phyloP scores from a whole-genome alignment of 2,113 vertebrate species.

The Prochilodus magdalenae region DNA sequence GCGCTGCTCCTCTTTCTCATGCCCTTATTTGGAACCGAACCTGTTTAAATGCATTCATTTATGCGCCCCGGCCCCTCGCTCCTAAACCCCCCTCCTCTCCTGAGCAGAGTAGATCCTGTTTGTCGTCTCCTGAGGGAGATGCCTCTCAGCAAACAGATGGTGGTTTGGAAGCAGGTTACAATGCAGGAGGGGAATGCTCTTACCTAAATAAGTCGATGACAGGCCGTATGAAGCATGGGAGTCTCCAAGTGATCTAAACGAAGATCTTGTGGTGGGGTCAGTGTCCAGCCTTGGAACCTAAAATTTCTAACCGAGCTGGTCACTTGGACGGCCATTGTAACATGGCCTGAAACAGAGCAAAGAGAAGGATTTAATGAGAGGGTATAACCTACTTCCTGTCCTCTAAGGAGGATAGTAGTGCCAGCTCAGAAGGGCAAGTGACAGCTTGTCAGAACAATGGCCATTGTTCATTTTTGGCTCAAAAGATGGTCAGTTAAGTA shows the following conservation, averaged over 20 bases:
- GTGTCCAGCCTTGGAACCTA: not conserved
- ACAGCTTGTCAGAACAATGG: slow-evolving; percentile 7
- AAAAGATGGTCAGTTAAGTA: slow-evolving; percentile 30
- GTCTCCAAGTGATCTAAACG: slow-evolving; percentile 31
- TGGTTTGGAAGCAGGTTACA: slow-evolving; percentile 72
- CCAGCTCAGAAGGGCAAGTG: too few species aligned
- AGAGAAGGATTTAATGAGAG: slow-evolving; percentile 20
- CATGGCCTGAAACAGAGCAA: slow-evolving; percentile 34
- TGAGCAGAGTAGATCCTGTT: slow-evolving; percentile 76
- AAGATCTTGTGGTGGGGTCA: slow-evolving; percentile 28
- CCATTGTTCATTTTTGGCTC: slow-evolving; percentile 20
- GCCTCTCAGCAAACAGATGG: slow-evolving; percentile 77
- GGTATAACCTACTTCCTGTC: slow-evolving; percentile 38
- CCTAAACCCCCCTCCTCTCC: slow-evolving; percentile 57
- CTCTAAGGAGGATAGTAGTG: slow-evolving; percentile 21
- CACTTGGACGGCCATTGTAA: not conserved
- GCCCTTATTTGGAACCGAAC: slow-evolving; percentile 75
- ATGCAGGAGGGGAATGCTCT: slow-evolving; percentile 51
- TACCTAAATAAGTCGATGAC: slow-evolving; percentile 38
- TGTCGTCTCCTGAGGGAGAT: slow-evolving; percentile 73
- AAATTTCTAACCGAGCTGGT: slow-evolving; percentile 23
- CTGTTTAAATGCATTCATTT: slow-evolving; percentile 82
- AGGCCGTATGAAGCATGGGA: slow-evolving; percentile 19
- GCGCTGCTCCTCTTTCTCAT: slow-evolving; percentile 70
- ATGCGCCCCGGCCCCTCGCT: slow-evolving; percentile 68